Conservation (phyloP, 2,113 vertebrate species). For the Arizona elegans region DNA sequence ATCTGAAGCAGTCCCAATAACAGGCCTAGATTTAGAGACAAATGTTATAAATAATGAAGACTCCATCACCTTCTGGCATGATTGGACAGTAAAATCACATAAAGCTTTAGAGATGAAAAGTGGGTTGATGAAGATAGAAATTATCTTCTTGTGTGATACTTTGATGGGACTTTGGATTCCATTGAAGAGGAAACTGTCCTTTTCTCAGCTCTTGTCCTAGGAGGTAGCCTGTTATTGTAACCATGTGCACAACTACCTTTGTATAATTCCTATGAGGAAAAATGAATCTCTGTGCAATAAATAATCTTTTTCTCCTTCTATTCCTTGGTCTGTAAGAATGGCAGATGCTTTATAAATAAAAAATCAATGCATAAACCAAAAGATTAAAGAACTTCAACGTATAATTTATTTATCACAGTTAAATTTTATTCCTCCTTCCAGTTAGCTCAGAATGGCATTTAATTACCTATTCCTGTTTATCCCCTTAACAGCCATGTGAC, state of each 20-base stretch:
- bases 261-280: neutral
- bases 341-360: neutral
- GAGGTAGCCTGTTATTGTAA: neutral
- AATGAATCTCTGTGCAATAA: neutral
- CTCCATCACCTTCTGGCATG: neutral
- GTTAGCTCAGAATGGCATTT: neutral
- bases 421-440: neutral
- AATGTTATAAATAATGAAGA: neutral
- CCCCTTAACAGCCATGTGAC: neutral
- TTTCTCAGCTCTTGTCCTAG: neutral
- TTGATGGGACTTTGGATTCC: neutral
- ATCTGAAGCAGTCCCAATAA: neutral
- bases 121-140: neutral
- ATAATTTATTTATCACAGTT: neutral
- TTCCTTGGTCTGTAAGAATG: neutral
- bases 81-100: neutral
- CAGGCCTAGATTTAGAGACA: neutral
- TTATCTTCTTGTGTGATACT: neutral
- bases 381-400: neutral
- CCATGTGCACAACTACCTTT: neutral
- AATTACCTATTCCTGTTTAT: neutral
- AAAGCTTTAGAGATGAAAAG: neutral
- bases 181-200: neutral
- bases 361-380: neutral
- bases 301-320: neutral